A percentile compares a stretch with the other conserved stretches of the same genome.
Conservation (phyloP, 2,113 vertebrate species). For the Ovis canadensis region DNA sequence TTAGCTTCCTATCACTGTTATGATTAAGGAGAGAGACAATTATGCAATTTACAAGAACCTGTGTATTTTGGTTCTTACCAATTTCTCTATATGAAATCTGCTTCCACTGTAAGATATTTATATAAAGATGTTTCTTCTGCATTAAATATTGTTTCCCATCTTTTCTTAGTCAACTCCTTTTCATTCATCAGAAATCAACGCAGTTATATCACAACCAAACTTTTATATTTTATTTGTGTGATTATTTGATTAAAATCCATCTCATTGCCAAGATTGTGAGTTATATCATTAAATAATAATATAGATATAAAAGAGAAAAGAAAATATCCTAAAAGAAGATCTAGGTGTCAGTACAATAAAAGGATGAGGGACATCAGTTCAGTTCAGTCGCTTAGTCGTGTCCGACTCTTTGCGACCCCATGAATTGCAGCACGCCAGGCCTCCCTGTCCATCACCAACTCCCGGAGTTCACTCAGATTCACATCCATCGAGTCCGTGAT, state of each 20-base stretch:
- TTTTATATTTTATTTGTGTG: background rate
- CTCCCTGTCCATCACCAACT: too few species aligned
- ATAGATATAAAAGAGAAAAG: background rate
- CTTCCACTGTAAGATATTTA: background rate
- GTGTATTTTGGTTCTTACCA: background rate
- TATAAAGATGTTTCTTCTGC: background rate
- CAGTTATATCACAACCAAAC: background rate
- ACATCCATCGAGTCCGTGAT: too few species aligned
- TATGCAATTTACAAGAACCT: background rate
- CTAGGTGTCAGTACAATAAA: background rate
- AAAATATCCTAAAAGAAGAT: background rate
- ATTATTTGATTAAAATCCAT: background rate
- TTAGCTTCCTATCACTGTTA: background rate
- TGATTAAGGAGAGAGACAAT: background rate
- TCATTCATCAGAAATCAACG: background rate
- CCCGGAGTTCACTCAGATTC: too few species aligned
- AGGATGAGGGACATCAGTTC: background rate
- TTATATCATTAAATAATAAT: background rate
- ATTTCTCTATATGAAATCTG: background rate
- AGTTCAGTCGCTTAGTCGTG: too few species aligned
- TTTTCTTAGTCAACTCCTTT: background rate
- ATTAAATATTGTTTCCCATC: background rate
- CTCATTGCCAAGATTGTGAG: background rate
- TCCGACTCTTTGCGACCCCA: too few species aligned
- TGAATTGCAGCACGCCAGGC: too few species aligned